Evolutionary conservation across 2,888 invertebrate species (phyloP), one percentile per base, ranked within the genome.

Genomic region (Imbricaverruca yamaguchii): DNA sequence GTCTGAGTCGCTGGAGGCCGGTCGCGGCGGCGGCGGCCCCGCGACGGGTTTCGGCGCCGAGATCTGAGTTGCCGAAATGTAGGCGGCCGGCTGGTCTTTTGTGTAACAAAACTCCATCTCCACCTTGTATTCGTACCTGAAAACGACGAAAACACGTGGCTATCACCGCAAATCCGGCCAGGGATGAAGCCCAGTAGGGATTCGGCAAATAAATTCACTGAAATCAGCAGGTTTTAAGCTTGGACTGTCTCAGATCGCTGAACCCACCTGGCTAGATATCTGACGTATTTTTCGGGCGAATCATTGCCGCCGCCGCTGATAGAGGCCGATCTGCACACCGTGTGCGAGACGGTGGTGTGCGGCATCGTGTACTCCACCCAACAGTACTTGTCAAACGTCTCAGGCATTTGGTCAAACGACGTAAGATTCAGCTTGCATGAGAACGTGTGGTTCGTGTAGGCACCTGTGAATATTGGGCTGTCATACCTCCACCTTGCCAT

Each of bases 321-420:
- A 86, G 95, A 94, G 80, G 96, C 96, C 84, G 97, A 98, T 85
- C 99, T 91, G 84, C 97, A 94, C 65, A 97, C 98, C 81, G 96
- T 96, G 88, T 98, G 98, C 82, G 96, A 96, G 81, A 91, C 90
- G 87, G 97, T 97, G 65, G 97, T 96, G 84, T 96, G 94, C 63
- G 99, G 98, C 98, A 99, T 99, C 80, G 97, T 98, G 89, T 98
- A 99, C 89, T 98, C 97, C 61, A 98, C 97, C 87, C 91, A 92
- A 85, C 95, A 94, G 88, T 91, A 93, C 84, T 93, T 93, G 83
- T 96, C 93, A 87, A 98, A 91, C 87, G 94, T 92, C 84, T 95
- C 96, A 56, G 99, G 99, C 86, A 98, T 92, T 89, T 97, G 95
- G 89, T 99, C 99, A 89, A 95, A 99, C 80, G 96, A 96, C 53